Conservation (phyloP, 2,888 invertebrate species). For the Reticulitermes lucifugus region DNA sequence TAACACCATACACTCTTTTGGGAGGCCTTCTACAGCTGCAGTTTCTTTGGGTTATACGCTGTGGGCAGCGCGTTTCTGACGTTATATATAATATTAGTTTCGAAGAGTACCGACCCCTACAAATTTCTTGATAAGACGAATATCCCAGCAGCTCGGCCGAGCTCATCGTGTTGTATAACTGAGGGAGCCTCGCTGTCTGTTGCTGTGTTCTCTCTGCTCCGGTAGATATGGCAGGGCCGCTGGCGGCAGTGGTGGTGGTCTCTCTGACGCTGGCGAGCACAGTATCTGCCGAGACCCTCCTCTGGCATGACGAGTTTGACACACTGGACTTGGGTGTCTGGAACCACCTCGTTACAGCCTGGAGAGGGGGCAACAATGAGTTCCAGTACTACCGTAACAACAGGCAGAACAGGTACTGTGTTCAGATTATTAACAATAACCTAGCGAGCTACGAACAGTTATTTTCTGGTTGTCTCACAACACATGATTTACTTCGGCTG, state of each 20-base stretch:
- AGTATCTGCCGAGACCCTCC: slow-evolving; percentile 43
- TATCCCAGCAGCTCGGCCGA: neutral
- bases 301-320: slow-evolving; percentile 56
- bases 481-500: too few species aligned
- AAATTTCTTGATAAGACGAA: neutral
- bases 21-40: too few species aligned
- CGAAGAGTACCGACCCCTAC: neutral
- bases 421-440: neutral
- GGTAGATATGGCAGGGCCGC: slow-evolving; percentile 35
- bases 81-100: neutral
- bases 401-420: slow-evolving; percentile 54
- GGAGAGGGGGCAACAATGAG: slow-evolving; percentile 55
- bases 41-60: too few species aligned
- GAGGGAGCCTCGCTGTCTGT: slow-evolving; percentile 2
- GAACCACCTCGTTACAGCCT: slow-evolving; percentile 55
- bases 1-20: too few species aligned
- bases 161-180: neutral
- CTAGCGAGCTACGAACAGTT: too few species aligned
- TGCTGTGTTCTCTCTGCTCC: neutral
- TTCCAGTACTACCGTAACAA: slow-evolving; percentile 56
- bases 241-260: slow-evolving; percentile 23
- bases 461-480: too few species aligned
- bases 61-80: too few species aligned
- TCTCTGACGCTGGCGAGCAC: neutral
- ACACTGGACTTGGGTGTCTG: slow-evolving; percentile 52